phyloP scores from a whole-genome alignment of 1,140 invertebrate genomes.

The Ostrea denselamellosa region DNA sequence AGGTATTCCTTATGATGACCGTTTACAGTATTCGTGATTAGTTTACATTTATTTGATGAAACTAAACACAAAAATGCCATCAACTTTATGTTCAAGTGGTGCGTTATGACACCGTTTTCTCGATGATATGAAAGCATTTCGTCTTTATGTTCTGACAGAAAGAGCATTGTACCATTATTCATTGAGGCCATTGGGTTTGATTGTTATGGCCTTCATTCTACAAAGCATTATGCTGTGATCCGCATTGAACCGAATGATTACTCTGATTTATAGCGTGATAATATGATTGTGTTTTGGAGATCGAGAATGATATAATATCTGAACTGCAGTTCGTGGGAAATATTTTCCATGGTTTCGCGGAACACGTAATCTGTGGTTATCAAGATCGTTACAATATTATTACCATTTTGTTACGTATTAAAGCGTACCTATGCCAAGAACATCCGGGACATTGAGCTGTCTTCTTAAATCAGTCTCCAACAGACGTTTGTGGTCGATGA shows the following conservation, averaged over 20 bases:
- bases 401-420: background rate
- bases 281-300: no score
- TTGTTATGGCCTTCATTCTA: background rate
- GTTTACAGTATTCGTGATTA: background rate
- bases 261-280: background rate
- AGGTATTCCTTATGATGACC: background rate
- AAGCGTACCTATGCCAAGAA: background rate
- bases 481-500: background rate
- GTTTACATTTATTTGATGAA: slow-evolving; percentile 15
- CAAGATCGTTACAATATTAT: background rate
- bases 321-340: no score
- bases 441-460: slow-evolving; percentile 8
- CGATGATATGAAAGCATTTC: slow-evolving; percentile 30
- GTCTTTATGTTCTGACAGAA: slow-evolving; percentile 1
- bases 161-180: background rate
- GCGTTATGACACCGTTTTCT: slow-evolving; percentile 6
- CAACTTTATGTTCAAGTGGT: slow-evolving; percentile 7
- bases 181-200: background rate
- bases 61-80: slow-evolving; percentile 38
- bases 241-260: background rate
- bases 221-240: background rate
- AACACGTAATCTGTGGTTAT: no score
- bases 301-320: no score
- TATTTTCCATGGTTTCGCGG: no score
- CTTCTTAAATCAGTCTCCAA: slow-evolving; percentile 2